Percentiles rank a stretch among this genome's conserved stretches.
Evolutionary conservation across 2,888 invertebrate species (phyloP).

Genomic region (Smittia sp.): DNA sequence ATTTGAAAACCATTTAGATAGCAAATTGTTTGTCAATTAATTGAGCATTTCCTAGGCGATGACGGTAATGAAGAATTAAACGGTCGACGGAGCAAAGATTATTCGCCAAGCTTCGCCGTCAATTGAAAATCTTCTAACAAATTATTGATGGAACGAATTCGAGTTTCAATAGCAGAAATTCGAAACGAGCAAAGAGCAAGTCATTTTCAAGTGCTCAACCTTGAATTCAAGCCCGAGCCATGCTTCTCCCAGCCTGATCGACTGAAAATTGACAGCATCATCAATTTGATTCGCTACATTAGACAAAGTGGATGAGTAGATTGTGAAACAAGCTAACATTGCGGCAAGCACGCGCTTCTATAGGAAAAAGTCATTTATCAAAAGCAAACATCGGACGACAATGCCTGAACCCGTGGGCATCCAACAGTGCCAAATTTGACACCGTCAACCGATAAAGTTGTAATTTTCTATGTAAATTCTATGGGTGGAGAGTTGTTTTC

Average conservation of each 20-base stretch:
- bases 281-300: background rate
- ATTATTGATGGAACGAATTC: slow-evolving; percentile 1
- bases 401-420: slow-evolving; percentile 77
- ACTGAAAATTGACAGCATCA: background rate
- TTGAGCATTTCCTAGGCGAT: background rate
- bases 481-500: slow-evolving; percentile 64
- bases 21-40: slow-evolving; percentile 12
- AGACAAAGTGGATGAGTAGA: background rate
- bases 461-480: slow-evolving; percentile 75
- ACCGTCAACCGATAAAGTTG: slow-evolving; percentile 71
- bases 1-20: background rate
- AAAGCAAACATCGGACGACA: slow-evolving; percentile 73
- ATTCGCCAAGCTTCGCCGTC: background rate
- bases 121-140: background rate
- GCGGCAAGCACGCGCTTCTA: slow-evolving; percentile 55
- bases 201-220: background rate
- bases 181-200: background rate
- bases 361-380: slow-evolving; percentile 63
- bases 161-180: background rate
- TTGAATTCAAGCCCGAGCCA: background rate
- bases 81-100: background rate
- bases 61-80: background rate
- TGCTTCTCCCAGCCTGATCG: background rate
- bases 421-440: slow-evolving; percentile 83
- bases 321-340: slow-evolving; percentile 48